These are phyloP conservation scores for Belgica antarctica DNA, from an alignment of 2,888 invertebrate genomes.

Conservation along the genomic window DNA sequence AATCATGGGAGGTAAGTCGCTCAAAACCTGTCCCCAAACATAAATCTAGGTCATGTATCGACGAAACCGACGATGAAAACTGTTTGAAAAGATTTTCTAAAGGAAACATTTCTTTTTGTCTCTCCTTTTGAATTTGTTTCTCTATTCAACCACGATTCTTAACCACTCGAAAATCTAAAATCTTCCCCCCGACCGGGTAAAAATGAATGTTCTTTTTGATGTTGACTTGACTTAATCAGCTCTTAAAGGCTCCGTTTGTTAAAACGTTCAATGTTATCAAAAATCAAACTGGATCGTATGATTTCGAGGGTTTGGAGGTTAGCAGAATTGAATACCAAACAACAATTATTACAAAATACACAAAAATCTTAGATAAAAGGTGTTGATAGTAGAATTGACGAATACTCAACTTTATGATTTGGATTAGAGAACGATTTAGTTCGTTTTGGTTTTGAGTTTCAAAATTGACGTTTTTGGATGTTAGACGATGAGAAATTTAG, in stretches of 20 bases:
- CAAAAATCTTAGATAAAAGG: neutral
- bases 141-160: slow-evolving; percentile 2
- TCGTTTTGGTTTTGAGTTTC: neutral
- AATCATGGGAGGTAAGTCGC: slow-evolving; percentile 88
- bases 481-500: neutral
- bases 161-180: neutral
- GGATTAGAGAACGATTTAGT: no score
- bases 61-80: neutral
- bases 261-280: slow-evolving; percentile 95
- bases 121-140: slow-evolving; percentile 44
- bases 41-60: neutral
- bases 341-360: slow-evolving; percentile 32
- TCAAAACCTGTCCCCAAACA: neutral
- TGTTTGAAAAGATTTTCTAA: neutral
- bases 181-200: neutral
- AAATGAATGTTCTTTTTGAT: neutral
- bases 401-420: neutral
- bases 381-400: slow-evolving; percentile 15
- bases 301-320: slow-evolving; percentile 61
- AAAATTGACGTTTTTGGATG: slow-evolving; percentile 6
- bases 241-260: slow-evolving; percentile 94
- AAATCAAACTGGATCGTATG: slow-evolving; percentile 79
- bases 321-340: slow-evolving; percentile 49
- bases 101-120: slow-evolving; percentile 30
- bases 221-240: slow-evolving; percentile 58